Evolutionary conservation across 2,797 vertebrate species (phyloP).

Genomic region (Trachurus trachurus): DNA sequence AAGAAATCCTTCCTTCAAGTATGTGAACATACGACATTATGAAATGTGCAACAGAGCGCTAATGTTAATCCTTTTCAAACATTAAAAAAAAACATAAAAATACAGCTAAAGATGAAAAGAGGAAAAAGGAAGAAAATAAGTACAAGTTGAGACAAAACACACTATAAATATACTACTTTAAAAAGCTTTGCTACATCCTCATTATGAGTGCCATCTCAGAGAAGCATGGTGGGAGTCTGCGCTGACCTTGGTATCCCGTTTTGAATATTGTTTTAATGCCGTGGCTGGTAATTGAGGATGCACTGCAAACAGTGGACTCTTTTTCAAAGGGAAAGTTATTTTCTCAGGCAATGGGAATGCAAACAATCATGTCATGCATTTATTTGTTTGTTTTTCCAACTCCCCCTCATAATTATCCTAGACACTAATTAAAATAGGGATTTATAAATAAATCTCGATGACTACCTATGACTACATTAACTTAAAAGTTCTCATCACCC

Average conservation of each 20-base stretch:
- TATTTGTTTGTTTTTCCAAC: constrained; percentile 75
- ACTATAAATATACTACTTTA: constrained; percentile 83
- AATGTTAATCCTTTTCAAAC: constrained; percentile 38
- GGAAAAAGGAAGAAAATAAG: constrained; percentile 55
- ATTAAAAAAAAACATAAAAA: constrained; percentile 35
- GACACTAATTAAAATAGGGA: constrained; percentile 78
- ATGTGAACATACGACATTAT: constrained; percentile 26
- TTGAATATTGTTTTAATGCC: constrained; percentile 83
- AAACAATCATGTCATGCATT: constrained; percentile 77
- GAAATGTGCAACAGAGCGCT: constrained; percentile 38
- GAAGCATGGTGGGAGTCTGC: constrained; percentile 75
- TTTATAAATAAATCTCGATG: constrained; percentile 78
- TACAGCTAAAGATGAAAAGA: constrained; percentile 71
- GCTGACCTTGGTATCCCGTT: constrained; percentile 84
- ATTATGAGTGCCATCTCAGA: constrained; percentile 82
- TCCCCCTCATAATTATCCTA: constrained; percentile 74
- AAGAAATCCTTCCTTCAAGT: constrained; percentile 46
- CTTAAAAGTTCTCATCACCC: constrained; percentile 60
- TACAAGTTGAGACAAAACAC: constrained; percentile 77
- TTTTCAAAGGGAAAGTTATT: constrained; percentile 82
- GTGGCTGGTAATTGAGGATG: constrained; percentile 79
- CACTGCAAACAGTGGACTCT: constrained; percentile 77
- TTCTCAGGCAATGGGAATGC: constrained; percentile 75
- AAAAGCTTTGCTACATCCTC: constrained; percentile 74
- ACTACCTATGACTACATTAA: constrained; percentile 70